phyloP scores from a whole-genome alignment of 2,888 invertebrate genomes.

The Leptarthrus brevirostris region DNA sequence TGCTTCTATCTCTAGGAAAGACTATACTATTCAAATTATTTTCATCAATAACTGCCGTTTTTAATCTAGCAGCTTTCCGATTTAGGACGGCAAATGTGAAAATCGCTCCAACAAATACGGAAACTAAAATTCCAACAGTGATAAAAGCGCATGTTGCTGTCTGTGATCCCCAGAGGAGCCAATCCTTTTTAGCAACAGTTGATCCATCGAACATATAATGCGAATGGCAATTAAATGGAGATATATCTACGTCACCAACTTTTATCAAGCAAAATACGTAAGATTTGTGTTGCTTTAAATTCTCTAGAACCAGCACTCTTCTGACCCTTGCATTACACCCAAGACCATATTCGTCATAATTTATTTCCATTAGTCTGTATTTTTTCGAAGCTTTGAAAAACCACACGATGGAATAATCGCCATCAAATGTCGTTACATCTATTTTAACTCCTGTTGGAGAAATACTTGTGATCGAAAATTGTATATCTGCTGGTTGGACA shows the following conservation, averaged over 20 bases:
- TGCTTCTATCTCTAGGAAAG: too few relatives aligned
- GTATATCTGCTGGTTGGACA: neutral
- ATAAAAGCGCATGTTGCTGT: too few relatives aligned
- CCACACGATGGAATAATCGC: slow-evolving; percentile 60
- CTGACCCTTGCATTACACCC: slow-evolving; percentile 59
- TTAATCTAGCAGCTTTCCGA: too few relatives aligned
- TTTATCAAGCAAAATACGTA: slow-evolving; percentile 62
- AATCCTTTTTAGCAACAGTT: too few relatives aligned
- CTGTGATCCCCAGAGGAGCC: too few relatives aligned
- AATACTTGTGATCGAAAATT: neutral
- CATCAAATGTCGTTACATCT: neutral
- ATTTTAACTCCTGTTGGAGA: slow-evolving; percentile 42
- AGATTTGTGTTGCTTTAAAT: slow-evolving; percentile 58
- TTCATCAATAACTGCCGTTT: too few relatives aligned
- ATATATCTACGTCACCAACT: slow-evolving; percentile 55
- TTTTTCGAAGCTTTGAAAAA: slow-evolving; percentile 60
- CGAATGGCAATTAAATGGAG: slow-evolving; percentile 60
- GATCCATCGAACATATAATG: too few relatives aligned
- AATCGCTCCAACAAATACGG: too few relatives aligned
- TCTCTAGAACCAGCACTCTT: slow-evolving; percentile 55
- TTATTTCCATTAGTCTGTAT: slow-evolving; percentile 57
- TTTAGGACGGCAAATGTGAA: too few relatives aligned
- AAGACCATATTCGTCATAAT: slow-evolving; percentile 60
- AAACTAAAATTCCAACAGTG: too few relatives aligned
- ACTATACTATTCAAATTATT: too few relatives aligned